Evolutionary conservation across 2,113 vertebrate species (phyloP).

Genomic region (Hiodon tergisus): DNA sequence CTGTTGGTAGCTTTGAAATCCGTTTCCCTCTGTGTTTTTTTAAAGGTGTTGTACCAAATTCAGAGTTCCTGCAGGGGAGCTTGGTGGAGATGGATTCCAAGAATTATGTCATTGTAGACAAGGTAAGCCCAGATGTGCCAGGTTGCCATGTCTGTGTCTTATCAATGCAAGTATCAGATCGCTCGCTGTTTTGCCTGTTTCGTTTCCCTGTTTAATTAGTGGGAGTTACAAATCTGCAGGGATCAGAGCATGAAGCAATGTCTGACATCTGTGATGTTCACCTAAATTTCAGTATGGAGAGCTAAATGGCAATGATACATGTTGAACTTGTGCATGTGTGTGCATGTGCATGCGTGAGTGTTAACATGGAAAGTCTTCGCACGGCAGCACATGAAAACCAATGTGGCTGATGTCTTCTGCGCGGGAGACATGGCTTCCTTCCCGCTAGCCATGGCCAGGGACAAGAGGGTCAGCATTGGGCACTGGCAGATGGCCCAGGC

Average conservation of each 20-base stretch:
- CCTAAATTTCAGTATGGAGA: neutral
- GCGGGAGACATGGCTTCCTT: constrained; percentile 72
- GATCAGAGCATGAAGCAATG: neutral
- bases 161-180: too few relatives aligned
- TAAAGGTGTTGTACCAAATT: constrained; percentile 65
- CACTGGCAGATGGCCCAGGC: constrained; percentile 79
- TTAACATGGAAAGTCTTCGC: neutral
- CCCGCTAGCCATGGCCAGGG: constrained; percentile 58
- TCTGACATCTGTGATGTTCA: neutral
- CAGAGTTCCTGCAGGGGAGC: constrained; percentile 59
- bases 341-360: neutral
- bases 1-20: too few relatives aligned
- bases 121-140: constrained; percentile 51
- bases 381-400: constrained; percentile 73
- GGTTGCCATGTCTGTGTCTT: too few relatives aligned
- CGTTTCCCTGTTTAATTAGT: too few relatives aligned
- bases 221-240: neutral
- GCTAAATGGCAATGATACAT: neutral
- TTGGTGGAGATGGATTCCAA: constrained; percentile 54
- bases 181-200: too few relatives aligned
- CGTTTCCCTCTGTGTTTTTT: constrained; percentile 11
- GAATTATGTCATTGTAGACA: constrained; percentile 64
- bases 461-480: constrained; percentile 54
- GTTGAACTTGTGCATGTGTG: neutral
- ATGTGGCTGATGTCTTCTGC: constrained; percentile 59